phyloP scores from a whole-genome alignment of 2,888 invertebrate genomes.

The Schrankia costaestrigalis region DNA sequence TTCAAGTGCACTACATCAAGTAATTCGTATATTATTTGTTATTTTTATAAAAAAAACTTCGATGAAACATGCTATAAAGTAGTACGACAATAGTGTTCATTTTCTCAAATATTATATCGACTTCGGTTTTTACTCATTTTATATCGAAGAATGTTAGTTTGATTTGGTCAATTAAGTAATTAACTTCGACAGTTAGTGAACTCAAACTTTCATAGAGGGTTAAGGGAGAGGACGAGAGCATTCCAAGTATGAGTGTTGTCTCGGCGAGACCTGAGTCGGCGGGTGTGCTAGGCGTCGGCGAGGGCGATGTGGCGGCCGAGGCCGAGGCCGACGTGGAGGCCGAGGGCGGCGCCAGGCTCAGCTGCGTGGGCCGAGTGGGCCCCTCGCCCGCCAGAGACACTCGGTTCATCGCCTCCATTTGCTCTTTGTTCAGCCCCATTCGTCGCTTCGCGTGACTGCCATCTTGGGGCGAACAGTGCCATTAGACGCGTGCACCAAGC shows the following conservation, averaged over 20 bases:
- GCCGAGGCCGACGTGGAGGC: slow-evolving; percentile 43
- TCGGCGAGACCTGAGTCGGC: slow-evolving; percentile 76
- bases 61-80: background rate
- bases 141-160: too few relatives aligned
- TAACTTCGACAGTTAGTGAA: slow-evolving; percentile 8
- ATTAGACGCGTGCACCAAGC: slow-evolving; percentile 62
- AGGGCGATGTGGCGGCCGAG: slow-evolving; percentile 71
- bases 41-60: background rate
- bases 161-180: too few relatives aligned
- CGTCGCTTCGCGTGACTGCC: slow-evolving; percentile 81
- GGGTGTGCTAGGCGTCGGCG: slow-evolving; percentile 79
- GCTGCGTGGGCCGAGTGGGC: slow-evolving; percentile 67
- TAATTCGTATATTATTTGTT: too few relatives aligned
- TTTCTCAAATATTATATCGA: too few relatives aligned
- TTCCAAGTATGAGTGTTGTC: slow-evolving; percentile 52
- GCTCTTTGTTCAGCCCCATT: slow-evolving; percentile 80
- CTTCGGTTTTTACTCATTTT: too few relatives aligned
- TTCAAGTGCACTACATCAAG: slow-evolving; percentile 10
- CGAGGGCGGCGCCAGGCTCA: slow-evolving; percentile 62
- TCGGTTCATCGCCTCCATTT: slow-evolving; percentile 78
- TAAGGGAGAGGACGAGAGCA: slow-evolving; percentile 49
- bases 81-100: too few relatives aligned
- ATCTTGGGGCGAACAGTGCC: slow-evolving; percentile 71
- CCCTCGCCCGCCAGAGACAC: slow-evolving; percentile 65
- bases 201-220: slow-evolving; percentile 4